Evolutionary conservation across 2,888 invertebrate genomes (phyloP).

Genomic region (Drosophila siamana): DNA sequence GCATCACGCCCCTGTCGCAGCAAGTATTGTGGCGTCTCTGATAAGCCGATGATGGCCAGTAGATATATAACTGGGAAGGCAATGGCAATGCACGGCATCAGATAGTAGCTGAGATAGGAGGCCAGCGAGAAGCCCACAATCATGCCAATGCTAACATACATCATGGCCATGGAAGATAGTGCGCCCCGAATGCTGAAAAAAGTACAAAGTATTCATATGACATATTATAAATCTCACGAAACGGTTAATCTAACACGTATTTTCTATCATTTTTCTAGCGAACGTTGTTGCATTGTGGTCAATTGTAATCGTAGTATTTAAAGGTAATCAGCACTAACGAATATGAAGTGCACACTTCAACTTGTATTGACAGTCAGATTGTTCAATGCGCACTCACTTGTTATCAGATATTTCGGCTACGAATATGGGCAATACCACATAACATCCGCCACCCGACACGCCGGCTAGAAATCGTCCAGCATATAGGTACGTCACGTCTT

Average conservation of each 20-base stretch:
- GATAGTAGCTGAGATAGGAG: constrained; percentile 68
- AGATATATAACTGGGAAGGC: constrained; percentile 71
- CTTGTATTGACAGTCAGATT: background rate
- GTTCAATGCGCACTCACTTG: constrained; percentile 59
- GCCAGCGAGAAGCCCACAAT: constrained; percentile 70
- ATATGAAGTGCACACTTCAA: constrained; percentile 12
- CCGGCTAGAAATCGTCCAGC: constrained; percentile 76
- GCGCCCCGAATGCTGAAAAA: constrained; percentile 72
- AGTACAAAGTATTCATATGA: background rate
- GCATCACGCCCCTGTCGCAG: constrained; percentile 60
- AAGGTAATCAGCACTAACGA: background rate
- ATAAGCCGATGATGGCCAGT: constrained; percentile 61
- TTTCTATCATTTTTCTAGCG: constrained; percentile 18
- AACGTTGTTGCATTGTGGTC: background rate
- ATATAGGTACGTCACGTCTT: constrained; percentile 72
- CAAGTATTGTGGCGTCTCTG: constrained; percentile 79
- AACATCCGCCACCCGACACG: constrained; percentile 78
- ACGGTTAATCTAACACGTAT: constrained; percentile 8
- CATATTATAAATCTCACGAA: background rate
- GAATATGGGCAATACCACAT: constrained; percentile 77
- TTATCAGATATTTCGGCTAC: constrained; percentile 81
- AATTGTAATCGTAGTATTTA: background rate
- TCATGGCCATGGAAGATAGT: constrained; percentile 73
- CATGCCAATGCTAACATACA: constrained; percentile 77
- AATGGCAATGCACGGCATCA: constrained; percentile 74